Evolutionary conservation across 2,113 vertebrate genomes (phyloP).

Genomic region (Pelodiscus sinensis): DNA sequence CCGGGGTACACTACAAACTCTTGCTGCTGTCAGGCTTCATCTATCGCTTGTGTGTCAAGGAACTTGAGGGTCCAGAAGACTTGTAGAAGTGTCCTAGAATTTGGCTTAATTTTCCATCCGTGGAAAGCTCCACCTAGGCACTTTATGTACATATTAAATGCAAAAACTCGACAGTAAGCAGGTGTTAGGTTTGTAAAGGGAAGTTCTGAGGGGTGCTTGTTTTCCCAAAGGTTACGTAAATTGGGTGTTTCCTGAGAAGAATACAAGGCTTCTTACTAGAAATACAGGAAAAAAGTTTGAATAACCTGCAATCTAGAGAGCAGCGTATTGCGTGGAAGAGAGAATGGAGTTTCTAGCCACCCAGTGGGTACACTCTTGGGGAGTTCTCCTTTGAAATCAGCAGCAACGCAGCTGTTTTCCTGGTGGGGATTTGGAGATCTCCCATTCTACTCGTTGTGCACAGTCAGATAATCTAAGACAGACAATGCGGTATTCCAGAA

Average conservation of each 20-base stretch:
- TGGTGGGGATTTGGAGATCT: rapidly evolving
- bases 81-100: neutral
- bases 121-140: neutral
- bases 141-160: neutral
- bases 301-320: rapidly evolving
- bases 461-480: neutral
- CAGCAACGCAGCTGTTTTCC: rapidly evolving
- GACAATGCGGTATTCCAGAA: neutral
- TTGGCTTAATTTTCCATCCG: neutral
- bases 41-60: neutral
- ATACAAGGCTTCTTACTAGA: neutral
- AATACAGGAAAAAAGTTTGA: neutral
- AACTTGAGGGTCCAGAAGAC: neutral
- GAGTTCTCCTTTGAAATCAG: neutral
- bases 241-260: neutral
- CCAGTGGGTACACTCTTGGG: neutral
- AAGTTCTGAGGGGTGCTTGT: neutral
- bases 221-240: neutral
- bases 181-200: neutral
- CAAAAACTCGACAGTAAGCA: neutral
- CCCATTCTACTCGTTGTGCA: neutral
- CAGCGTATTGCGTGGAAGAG: rapidly evolving
- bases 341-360: rapidly evolving
- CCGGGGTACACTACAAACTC: neutral
- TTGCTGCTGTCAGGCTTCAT: neutral